Evolutionary conservation across 2,888 invertebrate genomes (phyloP), one percentile per base, ranked within the genome.

Genomic region (Dynastes hyllus): DNA sequence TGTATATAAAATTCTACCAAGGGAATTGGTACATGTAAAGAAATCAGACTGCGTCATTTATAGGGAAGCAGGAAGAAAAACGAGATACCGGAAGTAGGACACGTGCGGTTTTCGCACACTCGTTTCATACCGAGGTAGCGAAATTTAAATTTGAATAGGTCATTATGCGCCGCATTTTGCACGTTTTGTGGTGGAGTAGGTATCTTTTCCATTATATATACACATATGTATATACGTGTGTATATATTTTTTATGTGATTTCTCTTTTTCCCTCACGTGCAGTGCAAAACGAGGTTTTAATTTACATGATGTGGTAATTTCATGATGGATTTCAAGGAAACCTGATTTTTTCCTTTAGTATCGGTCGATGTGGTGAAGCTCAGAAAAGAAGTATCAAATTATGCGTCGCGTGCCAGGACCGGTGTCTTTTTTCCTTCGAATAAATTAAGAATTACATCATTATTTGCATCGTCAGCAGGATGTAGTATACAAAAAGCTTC

Each of bases 131-230:
- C 27, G 73, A 73, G 73, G 73, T 73, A 73, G 71, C 61, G 63
- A 78, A 78, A 78, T 78, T 78, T 78, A 78, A 78, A 78, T 78
- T 63, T 78, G 78, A 78, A 78, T 78, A 70, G 78, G 50, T 78
- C 78, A 70, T 78, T 78, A 78, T 71, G 71, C 63, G 51, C 61
- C 16, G 70, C 78, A 78, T 78, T 78, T 71, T 78, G 61, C 78
- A 78, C 78, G 29, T 78, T 71, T 78, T 63, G 71, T 73, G 40
- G 55, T 40, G 27, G 37, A 73, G 73, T 70, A 70, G 53, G 70
- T 73, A 73, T 73, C 73, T 58, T 73, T 73, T 32, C 55, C 73
- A 58, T 73, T 61, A 73, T 61, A 58, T 40, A 71, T 58, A 58
- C 40, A 27, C 40, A 73, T 32, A 55, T 58, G 40, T 51, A 51